Evolutionary conservation across 2,888 invertebrate genomes (phyloP).

Genomic region (Ommatoiulus sabulosus): DNA sequence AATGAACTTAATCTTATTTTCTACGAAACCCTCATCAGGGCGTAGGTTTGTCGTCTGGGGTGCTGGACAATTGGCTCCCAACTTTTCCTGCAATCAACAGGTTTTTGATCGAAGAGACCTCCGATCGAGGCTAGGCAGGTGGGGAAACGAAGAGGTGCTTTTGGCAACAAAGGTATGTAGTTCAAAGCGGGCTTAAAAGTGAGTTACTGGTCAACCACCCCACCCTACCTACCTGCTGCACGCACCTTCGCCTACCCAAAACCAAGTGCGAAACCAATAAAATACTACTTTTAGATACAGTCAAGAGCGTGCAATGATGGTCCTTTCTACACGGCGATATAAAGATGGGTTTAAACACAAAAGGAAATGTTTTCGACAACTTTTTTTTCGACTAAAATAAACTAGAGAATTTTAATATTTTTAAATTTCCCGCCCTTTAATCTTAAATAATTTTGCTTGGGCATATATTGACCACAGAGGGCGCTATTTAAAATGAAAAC

Average conservation of each 20-base stretch:
- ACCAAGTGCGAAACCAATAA: no score
- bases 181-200: slow-evolving; percentile 17
- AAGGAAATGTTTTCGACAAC: no score
- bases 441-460: no score
- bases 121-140: slow-evolving; percentile 17
- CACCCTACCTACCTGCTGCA: neutral
- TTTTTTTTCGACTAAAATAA: no score
- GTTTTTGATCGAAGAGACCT: neutral
- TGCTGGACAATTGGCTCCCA: neutral
- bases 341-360: no score
- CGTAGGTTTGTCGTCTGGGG: neutral
- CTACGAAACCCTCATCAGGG: neutral
- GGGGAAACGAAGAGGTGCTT: neutral
- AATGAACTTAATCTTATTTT: neutral
- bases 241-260: neutral
- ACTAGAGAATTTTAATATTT: no score
- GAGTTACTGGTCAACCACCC: slow-evolving; percentile 36
- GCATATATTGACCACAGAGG: no score
- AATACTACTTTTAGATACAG: no score
- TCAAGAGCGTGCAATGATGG: no score
- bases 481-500: no score
- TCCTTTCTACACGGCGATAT: no score
- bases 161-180: slow-evolving; percentile 33
- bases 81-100: slow-evolving; percentile 8
- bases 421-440: no score